Conservation (phyloP, 1,140 invertebrate genomes). For the Tribolium madens region DNA sequence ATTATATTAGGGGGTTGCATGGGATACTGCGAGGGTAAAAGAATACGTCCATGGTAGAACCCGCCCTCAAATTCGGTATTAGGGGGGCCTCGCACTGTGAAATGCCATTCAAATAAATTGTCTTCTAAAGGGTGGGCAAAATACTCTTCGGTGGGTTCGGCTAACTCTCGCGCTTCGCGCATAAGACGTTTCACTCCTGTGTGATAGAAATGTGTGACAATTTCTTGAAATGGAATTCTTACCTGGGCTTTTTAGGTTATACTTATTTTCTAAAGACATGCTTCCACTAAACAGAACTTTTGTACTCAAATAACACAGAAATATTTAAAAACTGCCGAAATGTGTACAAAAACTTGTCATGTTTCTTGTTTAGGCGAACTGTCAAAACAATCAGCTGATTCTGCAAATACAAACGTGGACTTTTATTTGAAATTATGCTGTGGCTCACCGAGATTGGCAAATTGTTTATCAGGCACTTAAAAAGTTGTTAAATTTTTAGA, state of each 20-base stretch:
- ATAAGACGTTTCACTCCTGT: conserved; percentile 93
- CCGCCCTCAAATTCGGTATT: conserved; percentile 91
- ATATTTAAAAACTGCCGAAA: background rate
- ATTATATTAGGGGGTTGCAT: conserved; percentile 99
- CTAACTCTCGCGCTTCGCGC: conserved; percentile 90
- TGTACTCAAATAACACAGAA: background rate
- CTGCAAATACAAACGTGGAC: too few relatives aligned
- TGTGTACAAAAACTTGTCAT: too few relatives aligned
- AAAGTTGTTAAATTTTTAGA: too few relatives aligned
- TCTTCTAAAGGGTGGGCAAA: conserved; percentile 92
- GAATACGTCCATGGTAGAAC: conserved; percentile 92
- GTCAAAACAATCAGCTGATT: too few relatives aligned
- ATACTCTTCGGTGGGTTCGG: conserved; percentile 90
- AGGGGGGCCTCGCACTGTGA: conserved; percentile 90
- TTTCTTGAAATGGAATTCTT: conserved; percentile 43
- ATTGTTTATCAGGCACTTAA: too few relatives aligned
- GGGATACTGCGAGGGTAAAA: conserved; percentile 93
- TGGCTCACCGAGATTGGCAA: too few relatives aligned
- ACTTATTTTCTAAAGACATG: conserved; percentile 61
- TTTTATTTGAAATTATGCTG: too few relatives aligned
- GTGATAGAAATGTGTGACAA: background rate
- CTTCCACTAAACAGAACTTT: too few relatives aligned
- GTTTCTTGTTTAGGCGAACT: too few relatives aligned
- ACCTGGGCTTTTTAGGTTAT: conserved; percentile 65
- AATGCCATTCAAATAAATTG: conserved; percentile 99